Base-by-base conservation (phyloP, 2,888 invertebrate genomes). In the Coenonympha arcania region DNA sequence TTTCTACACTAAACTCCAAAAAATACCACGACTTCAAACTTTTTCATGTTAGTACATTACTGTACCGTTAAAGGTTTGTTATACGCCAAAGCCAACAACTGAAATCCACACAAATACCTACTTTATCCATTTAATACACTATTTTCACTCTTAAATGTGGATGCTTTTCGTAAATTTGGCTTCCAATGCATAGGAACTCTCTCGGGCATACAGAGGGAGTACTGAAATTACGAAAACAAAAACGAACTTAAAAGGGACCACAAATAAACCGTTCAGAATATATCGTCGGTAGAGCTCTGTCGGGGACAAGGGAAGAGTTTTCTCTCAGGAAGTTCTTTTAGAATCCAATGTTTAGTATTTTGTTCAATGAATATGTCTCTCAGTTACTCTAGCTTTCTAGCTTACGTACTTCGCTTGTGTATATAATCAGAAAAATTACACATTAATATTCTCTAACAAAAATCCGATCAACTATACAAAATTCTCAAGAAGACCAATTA, bases 101-200 rank as follows among this genome's bases (percentile, higher is more conserved):
- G 39, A 57, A 61, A 55, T 58, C 59, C 61, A 62, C 58, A 68
- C 67, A 56, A 55, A 70, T 80, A 85, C 84, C 81, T 82, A 83
- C 82, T 65, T 86, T 79, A 87, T 84, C 86, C 86, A 83, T 86
- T 85, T 77, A 85, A 80, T 71, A 87, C 84, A 81, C 87, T 86
- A 87, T 86, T 87, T 84, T 86, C 86, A 79, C 87, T 87, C 76
- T 85, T 87, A 84, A 85, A 85, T 69, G 84, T 85, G 75, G 86
- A 84, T 79, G 86, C 82, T 83, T 86, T 87, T 76, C 76, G 79
- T 77, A 87, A 84, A 79, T 86, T 86, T 74, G 87, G 86, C 75
- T 85, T 84, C 86, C 87, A 87, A 80, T 85, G 79, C 82, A 87
- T 86, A 69, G 85, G 81, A 69, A 87, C 81, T 83, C 87, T 84